Evolutionary conservation across 2,888 invertebrate species (phyloP), one percentile per base, ranked within the genome.

Genomic region (Mactromeris polynyma): DNA sequence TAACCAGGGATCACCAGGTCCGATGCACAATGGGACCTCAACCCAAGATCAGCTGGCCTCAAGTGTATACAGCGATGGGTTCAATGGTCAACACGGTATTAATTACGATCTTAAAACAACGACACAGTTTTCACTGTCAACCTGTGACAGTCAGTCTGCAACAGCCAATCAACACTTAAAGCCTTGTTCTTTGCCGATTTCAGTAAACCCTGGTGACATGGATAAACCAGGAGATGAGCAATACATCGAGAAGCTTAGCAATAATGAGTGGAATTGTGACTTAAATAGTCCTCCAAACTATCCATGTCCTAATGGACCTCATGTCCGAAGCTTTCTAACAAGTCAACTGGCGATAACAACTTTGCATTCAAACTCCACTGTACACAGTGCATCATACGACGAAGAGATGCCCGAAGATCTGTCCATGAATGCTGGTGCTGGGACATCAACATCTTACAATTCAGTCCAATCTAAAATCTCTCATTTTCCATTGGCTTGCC

Each of bases 361-460:
- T 31, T 80, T 81, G 26, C 84, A 81, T 73, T 89, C 87, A 89
- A 89, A 91, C 87, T 89, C 89, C 87, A 87, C 42, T 54, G 46
- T 51, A 17, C 85, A 91, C 64, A 83, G 46, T 21, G 54, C 79
- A 54, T 87, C 90, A 26, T 85, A 89, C 17, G 90, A 90, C 19
- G 89, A 91, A 2, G 89, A 91, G 3, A 85, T 81, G 26, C 90
- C 91, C 9, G 79, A 91, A 79, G 91, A 91, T 77, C 81, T 91
- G 26, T 86, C 90, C 0, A 42, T 79, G 21, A 69, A 58, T 40
- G 46, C 64, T 14, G 17, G 51, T 2, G 38, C 38, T 51, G 33
- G 38, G 81, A 54, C 51, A 17, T 73, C 87, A 9, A 82, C 88
- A 46, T 83, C 88, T 40, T 81, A 36, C 33, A 33, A 36, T n/a